Evolutionary conservation across 2,797 vertebrate species (phyloP).

Genomic region (Chaetodon trifasciatus): DNA sequence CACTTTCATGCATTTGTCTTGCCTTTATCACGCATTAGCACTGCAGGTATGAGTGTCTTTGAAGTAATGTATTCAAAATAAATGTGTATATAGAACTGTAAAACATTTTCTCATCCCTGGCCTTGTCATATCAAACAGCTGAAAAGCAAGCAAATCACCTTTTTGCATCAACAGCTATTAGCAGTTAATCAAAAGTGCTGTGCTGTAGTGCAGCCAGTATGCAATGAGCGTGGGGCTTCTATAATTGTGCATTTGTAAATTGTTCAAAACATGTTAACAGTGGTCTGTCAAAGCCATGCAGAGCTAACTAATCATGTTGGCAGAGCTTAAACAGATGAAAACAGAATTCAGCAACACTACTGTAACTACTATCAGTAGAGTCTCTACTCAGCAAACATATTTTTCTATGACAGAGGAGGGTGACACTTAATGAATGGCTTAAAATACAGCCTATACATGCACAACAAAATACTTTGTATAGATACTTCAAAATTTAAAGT

Average conservation of each 20-base stretch:
- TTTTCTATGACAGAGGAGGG: background rate
- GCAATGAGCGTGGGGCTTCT: too few species aligned
- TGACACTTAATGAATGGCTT: background rate
- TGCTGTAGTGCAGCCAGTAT: too few species aligned
- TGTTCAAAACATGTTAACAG: too few species aligned
- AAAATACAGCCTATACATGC: too few species aligned
- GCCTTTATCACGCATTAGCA: background rate
- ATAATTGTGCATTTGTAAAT: too few species aligned
- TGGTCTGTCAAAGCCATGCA: too few species aligned
- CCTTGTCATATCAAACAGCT: background rate
- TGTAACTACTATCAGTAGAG: background rate
- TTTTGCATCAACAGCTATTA: too few species aligned
- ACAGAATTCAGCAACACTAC: background rate
- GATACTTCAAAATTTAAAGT: too few species aligned
- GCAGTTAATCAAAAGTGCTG: too few species aligned
- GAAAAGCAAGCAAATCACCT: background rate
- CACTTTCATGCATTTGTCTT: background rate
- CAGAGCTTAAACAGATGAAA: too few species aligned
- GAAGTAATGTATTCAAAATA: background rate
- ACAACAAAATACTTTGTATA: too few species aligned
- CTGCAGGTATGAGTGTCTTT: background rate
- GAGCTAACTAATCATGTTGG: too few species aligned
- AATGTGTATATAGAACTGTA: background rate
- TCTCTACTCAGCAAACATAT: constrained; percentile 24
- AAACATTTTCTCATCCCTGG: background rate